phyloP scores from a whole-genome alignment of 2,888 invertebrate species.

The Nezara viridula region DNA sequence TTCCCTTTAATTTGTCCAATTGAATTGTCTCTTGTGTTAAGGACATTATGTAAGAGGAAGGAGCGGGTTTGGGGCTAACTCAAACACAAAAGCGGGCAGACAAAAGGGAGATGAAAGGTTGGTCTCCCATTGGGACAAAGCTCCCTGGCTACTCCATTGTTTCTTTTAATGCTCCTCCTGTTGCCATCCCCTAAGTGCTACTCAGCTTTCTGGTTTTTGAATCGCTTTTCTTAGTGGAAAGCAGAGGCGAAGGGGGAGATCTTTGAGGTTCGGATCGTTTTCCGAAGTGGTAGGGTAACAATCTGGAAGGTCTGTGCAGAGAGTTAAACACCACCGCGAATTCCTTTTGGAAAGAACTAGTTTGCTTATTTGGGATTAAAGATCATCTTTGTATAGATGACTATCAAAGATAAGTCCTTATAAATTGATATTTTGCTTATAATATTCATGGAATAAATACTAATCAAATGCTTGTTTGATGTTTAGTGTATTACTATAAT shows the following conservation, averaged over 20 bases:
- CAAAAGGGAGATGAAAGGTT: slow-evolving; percentile 53
- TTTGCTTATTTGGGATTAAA: too few relatives aligned
- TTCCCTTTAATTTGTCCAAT: slow-evolving; percentile 52
- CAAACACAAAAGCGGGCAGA: slow-evolving; percentile 42
- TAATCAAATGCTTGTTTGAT: too few relatives aligned
- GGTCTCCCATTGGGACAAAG: neutral
- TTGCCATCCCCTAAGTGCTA: slow-evolving; percentile 18
- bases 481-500: too few relatives aligned
- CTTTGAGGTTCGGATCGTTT: neutral
- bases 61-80: slow-evolving; percentile 14
- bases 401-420: too few relatives aligned
- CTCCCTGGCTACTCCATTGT: slow-evolving; percentile 35
- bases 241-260: neutral
- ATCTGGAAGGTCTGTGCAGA: neutral
- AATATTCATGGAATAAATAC: too few relatives aligned
- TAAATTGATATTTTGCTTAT: too few relatives aligned
- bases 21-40: slow-evolving; percentile 43
- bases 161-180: slow-evolving; percentile 49
- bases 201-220: slow-evolving; percentile 21
- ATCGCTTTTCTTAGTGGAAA: neutral
- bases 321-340: neutral
- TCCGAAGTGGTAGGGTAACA: neutral
- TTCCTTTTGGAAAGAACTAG: neutral
- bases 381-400: too few relatives aligned
- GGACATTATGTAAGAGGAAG: slow-evolving; percentile 46